These are phyloP conservation scores for Heliconius hermathena DNA, from an alignment of 1,140 invertebrate species.

Conservation along the genomic window DNA sequence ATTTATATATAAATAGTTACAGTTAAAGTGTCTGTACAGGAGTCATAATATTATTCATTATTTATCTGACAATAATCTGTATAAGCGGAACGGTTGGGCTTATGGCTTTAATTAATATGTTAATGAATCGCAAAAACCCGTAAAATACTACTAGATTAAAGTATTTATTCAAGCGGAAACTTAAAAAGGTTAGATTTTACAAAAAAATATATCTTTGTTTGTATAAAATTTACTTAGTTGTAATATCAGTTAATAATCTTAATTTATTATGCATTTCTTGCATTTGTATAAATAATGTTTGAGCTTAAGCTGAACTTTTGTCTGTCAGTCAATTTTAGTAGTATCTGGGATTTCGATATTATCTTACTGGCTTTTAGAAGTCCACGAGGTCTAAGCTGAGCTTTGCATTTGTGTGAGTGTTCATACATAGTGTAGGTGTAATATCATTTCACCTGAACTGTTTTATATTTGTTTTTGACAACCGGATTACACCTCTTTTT, in stretches of 20 bases:
- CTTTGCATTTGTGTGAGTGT: too few species aligned
- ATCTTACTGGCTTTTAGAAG: too few species aligned
- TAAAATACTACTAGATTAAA: constrained; percentile 45
- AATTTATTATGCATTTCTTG: background rate
- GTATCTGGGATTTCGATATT: too few species aligned
- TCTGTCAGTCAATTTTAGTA: too few species aligned
- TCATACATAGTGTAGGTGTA: too few species aligned
- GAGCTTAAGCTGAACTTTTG: background rate
- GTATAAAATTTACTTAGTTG: background rate
- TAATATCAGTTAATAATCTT: too few species aligned
- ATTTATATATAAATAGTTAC: background rate
- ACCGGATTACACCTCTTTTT: too few species aligned
- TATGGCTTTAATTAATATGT: constrained; percentile 52
- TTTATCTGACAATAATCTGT: constrained; percentile 32
- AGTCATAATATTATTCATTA: constrained; percentile 19
- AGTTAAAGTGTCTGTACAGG: background rate
- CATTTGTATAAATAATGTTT: background rate
- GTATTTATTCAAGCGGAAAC: constrained; percentile 53
- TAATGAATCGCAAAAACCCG: constrained; percentile 41
- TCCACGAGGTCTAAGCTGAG: too few species aligned
- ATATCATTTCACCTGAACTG: too few species aligned
- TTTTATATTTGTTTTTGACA: too few species aligned
- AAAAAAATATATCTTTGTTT: constrained; percentile 20
- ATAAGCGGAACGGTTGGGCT: constrained; percentile 29
- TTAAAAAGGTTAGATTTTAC: constrained; percentile 41